A percentile compares a stretch with the other conserved stretches of the same genome.
These are phyloP conservation scores for Brachionus rotundiformis DNA, from an alignment of 1,140 invertebrate species.

Conservation along the genomic window DNA sequence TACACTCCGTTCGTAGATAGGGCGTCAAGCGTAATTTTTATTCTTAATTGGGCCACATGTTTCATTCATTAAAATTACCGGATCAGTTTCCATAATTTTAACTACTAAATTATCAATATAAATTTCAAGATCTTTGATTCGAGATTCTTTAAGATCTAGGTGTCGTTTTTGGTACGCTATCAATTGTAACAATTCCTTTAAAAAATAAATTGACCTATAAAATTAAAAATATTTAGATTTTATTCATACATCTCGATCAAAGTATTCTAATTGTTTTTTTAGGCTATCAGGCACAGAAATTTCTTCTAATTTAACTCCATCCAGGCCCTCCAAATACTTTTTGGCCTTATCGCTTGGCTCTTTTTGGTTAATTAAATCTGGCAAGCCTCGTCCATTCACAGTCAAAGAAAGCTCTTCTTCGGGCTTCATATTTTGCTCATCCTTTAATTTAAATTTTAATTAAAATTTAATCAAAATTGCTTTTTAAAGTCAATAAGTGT, in stretches of 20 bases:
- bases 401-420: not conserved
- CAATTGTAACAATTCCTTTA: conserved; percentile 45
- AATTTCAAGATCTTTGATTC: conserved; percentile 52
- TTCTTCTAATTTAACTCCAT: conserved; percentile 36
- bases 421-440: conserved; percentile 29
- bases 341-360: conserved; percentile 38
- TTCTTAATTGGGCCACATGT: not conserved
- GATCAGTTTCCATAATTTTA: conserved; percentile 48
- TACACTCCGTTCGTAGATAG: not conserved
- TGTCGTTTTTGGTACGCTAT: conserved; percentile 47
- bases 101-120: conserved; percentile 52
- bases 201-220: not conserved
- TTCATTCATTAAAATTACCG: conserved; percentile 45
- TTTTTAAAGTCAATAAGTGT: not conserved
- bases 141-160: conserved; percentile 43
- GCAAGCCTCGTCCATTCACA: conserved; percentile 3
- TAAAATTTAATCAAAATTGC: not conserved
- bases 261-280: conserved; percentile 47
- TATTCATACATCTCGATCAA: conserved; percentile 52
- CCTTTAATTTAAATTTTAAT: not conserved
- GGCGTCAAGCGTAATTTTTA: not conserved
- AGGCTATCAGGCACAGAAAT: conserved; percentile 33
- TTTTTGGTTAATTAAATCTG: conserved; percentile 39
- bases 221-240: not conserved
- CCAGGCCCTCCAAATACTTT: conserved; percentile 43